Evolutionary conservation across 1,140 invertebrate species (phyloP).

Genomic region (Rhysida immarginata): DNA sequence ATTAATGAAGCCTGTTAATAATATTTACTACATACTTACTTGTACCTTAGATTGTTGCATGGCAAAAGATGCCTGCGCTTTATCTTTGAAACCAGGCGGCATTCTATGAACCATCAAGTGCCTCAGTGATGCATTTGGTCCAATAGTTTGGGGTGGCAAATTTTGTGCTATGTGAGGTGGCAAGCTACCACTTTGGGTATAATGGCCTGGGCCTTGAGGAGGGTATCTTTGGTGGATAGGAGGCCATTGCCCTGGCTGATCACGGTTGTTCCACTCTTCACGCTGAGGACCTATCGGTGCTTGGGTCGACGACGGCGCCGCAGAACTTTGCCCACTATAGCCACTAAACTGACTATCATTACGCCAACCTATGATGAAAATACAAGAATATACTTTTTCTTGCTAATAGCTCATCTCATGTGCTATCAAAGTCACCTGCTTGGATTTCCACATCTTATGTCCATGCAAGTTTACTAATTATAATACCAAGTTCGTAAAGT

Average conservation of each 20-base stretch:
- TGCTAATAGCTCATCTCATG: too few relatives aligned
- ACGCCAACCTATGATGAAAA: slow-evolving; percentile 1
- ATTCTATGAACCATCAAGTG: slow-evolving; percentile 19
- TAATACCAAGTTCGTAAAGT: too few relatives aligned
- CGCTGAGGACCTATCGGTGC: neutral
- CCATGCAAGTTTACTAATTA: too few relatives aligned
- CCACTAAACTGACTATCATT: neutral
- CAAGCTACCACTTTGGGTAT: neutral
- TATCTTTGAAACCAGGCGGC: neutral
- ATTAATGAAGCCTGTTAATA: too few relatives aligned
- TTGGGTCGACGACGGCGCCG: neutral
- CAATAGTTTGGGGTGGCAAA: slow-evolving; percentile 23
- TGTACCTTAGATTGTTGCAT: slow-evolving; percentile 1
- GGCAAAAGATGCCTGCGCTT: neutral
- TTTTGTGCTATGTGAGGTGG: slow-evolving; percentile 1
- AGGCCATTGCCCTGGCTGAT: slow-evolving; percentile 2
- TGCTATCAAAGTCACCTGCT: too few relatives aligned
- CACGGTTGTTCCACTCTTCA: neutral
- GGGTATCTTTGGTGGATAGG: neutral
- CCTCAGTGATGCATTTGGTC: slow-evolving; percentile 27
- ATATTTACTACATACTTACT: neutral
- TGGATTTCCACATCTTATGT: too few relatives aligned
- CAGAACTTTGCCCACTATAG: neutral
- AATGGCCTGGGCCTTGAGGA: neutral
- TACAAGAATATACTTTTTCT: too few relatives aligned